Base-by-base conservation (phyloP, 1,140 invertebrate genomes). In the Philaenus spumarius region DNA sequence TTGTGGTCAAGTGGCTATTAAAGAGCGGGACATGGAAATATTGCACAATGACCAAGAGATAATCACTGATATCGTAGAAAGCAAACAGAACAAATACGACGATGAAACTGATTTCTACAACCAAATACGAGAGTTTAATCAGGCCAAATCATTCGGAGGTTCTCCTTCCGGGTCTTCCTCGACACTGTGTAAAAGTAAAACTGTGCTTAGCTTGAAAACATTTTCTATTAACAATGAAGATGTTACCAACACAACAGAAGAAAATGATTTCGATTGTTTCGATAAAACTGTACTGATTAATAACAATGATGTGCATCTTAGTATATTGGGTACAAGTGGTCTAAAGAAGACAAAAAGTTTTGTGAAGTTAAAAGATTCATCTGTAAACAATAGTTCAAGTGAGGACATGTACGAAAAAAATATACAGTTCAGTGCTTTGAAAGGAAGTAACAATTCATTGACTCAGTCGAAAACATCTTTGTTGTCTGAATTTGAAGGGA, bases 1-100 rank as follows among this genome's bases (percentile, higher is more conserved):
- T 20, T 90, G 86, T 71, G 82, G 81, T 65, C 82, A 87, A 61
- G 79, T 90, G 26, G 76, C 77, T 57, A 77, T 72, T 47, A 43
- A 47, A 40, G 30, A 43, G 1, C 20, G 19, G 9, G 34, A 46
- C 2, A 20, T 19, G 23, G 24, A 48, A 35, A 35, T 20, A 3
- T 14, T 17, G 7, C 1, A 6, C 14, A 39, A 26, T 40, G 47
- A 51, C 15, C 23, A 50, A 23, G 37, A 26, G 6, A 30, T 42
- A 6, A 17, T 52, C 4, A 30, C 51, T 5, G 20, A 26, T 43
- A 15, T 55, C 4, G n/a, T 43, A 14, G 23, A 50, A 26, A n/a
- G 24, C 30, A 15, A n/a, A n/a, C 30, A 39, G 15, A 35, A 23
- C 15, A 19, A 20, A 7, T 24, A 2, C 15, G n/a, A 14, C 1